Evolutionary conservation across 1,140 invertebrate genomes (phyloP).

Genomic region (Drosophila repletoides): DNA sequence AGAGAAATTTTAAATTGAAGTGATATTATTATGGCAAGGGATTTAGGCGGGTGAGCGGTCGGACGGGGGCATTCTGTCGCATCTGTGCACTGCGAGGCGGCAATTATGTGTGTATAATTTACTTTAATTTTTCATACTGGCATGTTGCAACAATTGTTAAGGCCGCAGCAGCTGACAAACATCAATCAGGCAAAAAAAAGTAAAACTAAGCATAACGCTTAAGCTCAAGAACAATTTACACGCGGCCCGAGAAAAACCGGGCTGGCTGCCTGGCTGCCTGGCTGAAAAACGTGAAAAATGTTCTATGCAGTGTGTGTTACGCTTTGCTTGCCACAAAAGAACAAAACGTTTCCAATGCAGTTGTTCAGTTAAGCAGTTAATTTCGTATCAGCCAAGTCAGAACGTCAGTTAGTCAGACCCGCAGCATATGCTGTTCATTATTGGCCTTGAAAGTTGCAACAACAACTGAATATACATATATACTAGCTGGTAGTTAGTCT

Average conservation of each 20-base stretch:
- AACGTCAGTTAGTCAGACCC: conserved; percentile 28
- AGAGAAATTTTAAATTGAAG: conserved; percentile 74
- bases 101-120: conserved; percentile 73
- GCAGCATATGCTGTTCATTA: conserved; percentile 71
- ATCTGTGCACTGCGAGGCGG: conserved; percentile 35
- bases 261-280: conserved; percentile 11
- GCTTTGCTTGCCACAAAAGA: conserved; percentile 64
- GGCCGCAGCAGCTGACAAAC: conserved; percentile 69
- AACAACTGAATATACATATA: conserved; percentile 12
- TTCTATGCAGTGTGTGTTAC: conserved; percentile 27
- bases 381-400: conserved; percentile 54
- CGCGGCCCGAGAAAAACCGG: conserved; percentile 20
- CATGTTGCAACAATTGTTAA: conserved; percentile 46
- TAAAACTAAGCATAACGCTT: conserved; percentile 72
- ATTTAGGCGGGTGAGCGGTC: not conserved
- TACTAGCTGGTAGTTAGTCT: conserved; percentile 1
- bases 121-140: conserved; percentile 57
- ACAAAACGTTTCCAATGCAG: conserved; percentile 65
- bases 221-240: conserved; percentile 65
- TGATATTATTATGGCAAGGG: conserved; percentile 42
- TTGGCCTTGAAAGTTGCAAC: conserved; percentile 63
- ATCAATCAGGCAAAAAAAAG: conserved; percentile 65
- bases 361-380: conserved; percentile 60
- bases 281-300: conserved; percentile 75
- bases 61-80: conserved; percentile 22